Conservation (phyloP, 2,888 invertebrate genomes). For the Pecten maximus region DNA sequence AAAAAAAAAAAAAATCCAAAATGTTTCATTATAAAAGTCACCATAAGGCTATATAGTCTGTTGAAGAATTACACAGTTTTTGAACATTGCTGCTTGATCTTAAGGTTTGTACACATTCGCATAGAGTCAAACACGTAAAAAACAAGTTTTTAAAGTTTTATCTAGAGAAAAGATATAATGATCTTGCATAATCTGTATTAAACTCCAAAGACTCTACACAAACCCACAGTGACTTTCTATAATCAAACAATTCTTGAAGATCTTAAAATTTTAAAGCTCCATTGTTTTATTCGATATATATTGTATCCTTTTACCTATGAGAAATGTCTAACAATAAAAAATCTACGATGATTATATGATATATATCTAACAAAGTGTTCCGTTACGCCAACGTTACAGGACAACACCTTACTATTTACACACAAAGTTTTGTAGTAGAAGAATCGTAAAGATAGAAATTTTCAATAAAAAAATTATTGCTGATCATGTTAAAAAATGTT, state of each 20-base stretch:
- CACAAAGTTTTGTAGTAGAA: neutral
- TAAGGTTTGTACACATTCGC: no score
- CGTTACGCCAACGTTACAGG: neutral
- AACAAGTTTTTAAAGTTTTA: neutral
- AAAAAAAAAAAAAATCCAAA: neutral
- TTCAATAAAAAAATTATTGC: conserved; percentile 31
- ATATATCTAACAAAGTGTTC: neutral
- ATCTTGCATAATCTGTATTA: neutral
- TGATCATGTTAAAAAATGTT: conserved; percentile 21
- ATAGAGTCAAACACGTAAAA: no score
- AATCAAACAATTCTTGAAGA: neutral
- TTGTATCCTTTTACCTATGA: neutral
- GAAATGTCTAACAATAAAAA: neutral
- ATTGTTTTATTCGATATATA: neutral
- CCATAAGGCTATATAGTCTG: neutral
- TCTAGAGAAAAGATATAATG: neutral
- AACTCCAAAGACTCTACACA: neutral
- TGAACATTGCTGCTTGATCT: no score
- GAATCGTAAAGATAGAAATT: conserved; percentile 30
- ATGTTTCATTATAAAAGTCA: neutral
- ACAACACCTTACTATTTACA: neutral
- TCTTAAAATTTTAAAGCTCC: conserved; percentile 14
- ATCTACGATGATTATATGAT: neutral
- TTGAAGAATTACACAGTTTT: no score
- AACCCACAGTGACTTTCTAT: neutral